phyloP scores from a whole-genome alignment of 2,888 invertebrate species.

The Chouioia cunea region DNA sequence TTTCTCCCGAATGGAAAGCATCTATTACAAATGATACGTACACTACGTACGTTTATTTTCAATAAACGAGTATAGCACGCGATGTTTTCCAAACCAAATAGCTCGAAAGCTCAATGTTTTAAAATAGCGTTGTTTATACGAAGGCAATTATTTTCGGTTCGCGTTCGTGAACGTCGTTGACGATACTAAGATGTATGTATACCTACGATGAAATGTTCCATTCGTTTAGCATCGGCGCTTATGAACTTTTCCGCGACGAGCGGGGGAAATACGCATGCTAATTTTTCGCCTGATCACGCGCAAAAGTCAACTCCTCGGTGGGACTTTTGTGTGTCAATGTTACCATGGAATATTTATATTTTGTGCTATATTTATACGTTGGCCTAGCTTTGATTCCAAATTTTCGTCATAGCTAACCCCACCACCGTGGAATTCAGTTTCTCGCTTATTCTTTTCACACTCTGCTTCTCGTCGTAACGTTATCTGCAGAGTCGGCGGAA shows the following conservation, averaged over 20 bases:
- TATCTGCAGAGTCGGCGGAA: too few relatives aligned
- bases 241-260: background rate
- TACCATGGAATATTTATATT: constrained; percentile 55
- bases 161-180: background rate
- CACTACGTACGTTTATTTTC: too few relatives aligned
- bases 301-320: constrained; percentile 43
- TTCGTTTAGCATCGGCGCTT: background rate
- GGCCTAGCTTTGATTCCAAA: constrained; percentile 47
- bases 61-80: too few relatives aligned
- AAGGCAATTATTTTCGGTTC: background rate
- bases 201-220: background rate
- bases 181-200: too few relatives aligned
- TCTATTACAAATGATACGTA: too few relatives aligned
- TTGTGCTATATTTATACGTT: constrained; percentile 54
- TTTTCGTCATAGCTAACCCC: constrained; percentile 38
- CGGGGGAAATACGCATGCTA: constrained; percentile 3
- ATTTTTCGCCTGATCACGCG: constrained; percentile 31
- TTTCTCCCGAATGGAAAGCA: too few relatives aligned
- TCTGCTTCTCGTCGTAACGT: too few relatives aligned
- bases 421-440: too few relatives aligned
- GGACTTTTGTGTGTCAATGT: constrained; percentile 49
- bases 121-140: too few relatives aligned
- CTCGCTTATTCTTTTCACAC: too few relatives aligned
- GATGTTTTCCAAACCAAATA: too few relatives aligned
- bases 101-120: too few relatives aligned